Evolutionary conservation across 1,140 invertebrate genomes (phyloP), one percentile per base, ranked within the genome.

Genomic region (Drosophila nebulosa): DNA sequence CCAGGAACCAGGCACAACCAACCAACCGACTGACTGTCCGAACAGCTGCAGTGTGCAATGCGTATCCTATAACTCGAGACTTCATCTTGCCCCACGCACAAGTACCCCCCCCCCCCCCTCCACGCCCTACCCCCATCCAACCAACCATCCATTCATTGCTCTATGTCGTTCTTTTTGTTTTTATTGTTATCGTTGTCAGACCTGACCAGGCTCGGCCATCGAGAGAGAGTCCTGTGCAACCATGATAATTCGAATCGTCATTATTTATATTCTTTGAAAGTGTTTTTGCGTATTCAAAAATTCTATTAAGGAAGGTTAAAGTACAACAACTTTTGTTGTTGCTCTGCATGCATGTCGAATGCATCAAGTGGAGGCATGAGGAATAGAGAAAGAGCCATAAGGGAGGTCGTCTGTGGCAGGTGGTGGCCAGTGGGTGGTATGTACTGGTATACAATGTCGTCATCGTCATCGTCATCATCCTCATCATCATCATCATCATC

Each of bases 191-290:
- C 39, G 39, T 46, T 46, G 39, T 46, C 39, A 46, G 16, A 46
- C 39, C 39, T 46, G 39, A 21, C 39, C 39, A 46, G 39, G 39
- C 18, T 32, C 24, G 18, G 12, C 14, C 42, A 22, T 0, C 30
- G 30, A 32, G 10, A 32, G 39, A 21, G 55, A 32, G 27, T 57
- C 27, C 55, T 35, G 55, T 36, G 35, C 59, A 42, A 62, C 78
- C 67, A 77, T 86, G 83, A 86, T 86, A 88, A 88, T 88, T 89
- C 79, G 72, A 88, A 83, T 79, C 66, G 85, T 80, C 84, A 89
- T 89, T 89, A 89, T 89, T 89, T 89, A 89, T 89, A 89, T 89
- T 89, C 84, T 84, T 89, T 88, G 84, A 89, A 89, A 89, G 84
- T 89, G 84, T 89, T 89, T 86, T 89, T 89, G 79, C 85, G 76